phyloP scores from a whole-genome alignment of 2,888 invertebrate species.

The Leptinotarsa peninsularis region DNA sequence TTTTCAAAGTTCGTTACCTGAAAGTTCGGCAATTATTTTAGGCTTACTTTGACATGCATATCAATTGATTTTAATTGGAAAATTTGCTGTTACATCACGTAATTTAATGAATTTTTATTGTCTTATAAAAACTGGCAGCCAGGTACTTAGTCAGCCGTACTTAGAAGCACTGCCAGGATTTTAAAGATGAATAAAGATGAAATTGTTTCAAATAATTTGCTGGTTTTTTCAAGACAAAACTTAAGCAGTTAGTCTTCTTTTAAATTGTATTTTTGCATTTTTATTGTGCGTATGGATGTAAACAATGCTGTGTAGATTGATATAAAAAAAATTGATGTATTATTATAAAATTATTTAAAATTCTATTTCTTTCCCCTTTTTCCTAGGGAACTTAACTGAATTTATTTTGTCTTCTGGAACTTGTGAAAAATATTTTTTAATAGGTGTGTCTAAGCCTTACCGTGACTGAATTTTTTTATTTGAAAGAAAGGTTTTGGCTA shows the following conservation, averaged over 20 bases:
- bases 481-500: too few relatives aligned
- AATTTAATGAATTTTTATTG: conserved; percentile 24
- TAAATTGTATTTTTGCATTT: conserved; percentile 54
- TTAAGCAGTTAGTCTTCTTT: conserved; percentile 35
- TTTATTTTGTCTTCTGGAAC: background rate
- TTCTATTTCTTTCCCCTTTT: conserved; percentile 10
- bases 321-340: conserved; percentile 61
- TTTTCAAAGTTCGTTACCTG: background rate
- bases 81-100: conserved; percentile 45
- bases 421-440: too few relatives aligned
- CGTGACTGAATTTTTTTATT: too few relatives aligned
- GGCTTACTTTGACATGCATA: conserved; percentile 29
- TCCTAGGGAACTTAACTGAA: background rate
- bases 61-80: conserved; percentile 32
- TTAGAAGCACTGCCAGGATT: conserved; percentile 45
- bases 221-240: conserved; percentile 42
- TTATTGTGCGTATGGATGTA: conserved; percentile 61
- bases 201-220: conserved; percentile 35
- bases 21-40: conserved; percentile 28
- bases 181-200: conserved; percentile 30
- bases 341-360: conserved; percentile 57
- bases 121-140: conserved; percentile 40
- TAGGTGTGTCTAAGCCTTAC: too few relatives aligned
- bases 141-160: conserved; percentile 42
- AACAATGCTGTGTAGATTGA: conserved; percentile 63